Evolutionary conservation across 2,888 invertebrate species (phyloP).

Genomic region (Nomada flava): DNA sequence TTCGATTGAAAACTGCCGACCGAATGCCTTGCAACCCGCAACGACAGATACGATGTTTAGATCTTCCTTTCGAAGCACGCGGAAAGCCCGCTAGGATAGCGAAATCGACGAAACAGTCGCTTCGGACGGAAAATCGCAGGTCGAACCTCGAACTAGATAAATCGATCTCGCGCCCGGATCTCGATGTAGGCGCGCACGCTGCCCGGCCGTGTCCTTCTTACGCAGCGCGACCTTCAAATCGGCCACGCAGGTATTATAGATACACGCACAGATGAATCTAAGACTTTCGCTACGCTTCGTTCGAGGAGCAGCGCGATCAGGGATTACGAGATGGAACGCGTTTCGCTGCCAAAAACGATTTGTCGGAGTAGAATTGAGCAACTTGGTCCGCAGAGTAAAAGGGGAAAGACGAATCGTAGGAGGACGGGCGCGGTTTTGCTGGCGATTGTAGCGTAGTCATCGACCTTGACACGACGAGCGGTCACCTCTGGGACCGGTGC

Average conservation of each 20-base stretch:
- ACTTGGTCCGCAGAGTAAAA: conserved; percentile 1
- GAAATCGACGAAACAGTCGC: no score
- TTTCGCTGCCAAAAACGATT: neutral
- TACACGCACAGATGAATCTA: conserved; percentile 43
- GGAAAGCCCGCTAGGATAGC: neutral
- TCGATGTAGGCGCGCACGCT: conserved; percentile 18
- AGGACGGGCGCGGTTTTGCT: conserved; percentile 38
- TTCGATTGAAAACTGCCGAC: no score
- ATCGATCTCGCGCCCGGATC: neutral
- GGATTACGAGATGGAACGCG: neutral
- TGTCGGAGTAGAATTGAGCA: neutral
- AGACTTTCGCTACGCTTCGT: conserved; percentile 70
- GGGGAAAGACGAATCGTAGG: conserved; percentile 14
- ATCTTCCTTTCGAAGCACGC: neutral
- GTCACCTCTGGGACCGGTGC: conserved; percentile 11
- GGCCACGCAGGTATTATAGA: conserved; percentile 62
- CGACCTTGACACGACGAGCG: conserved; percentile 69
- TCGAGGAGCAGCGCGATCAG: conserved; percentile 56
- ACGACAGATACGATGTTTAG: neutral
- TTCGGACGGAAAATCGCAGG: neutral
- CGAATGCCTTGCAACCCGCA: no score
- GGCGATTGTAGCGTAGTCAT: conserved; percentile 43
- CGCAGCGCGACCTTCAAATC: conserved; percentile 73
- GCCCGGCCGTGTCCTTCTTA: conserved; percentile 42
- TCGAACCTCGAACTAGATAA: neutral